Conservation (phyloP, 2,797 vertebrate species). For the Bradypus variegatus region DNA sequence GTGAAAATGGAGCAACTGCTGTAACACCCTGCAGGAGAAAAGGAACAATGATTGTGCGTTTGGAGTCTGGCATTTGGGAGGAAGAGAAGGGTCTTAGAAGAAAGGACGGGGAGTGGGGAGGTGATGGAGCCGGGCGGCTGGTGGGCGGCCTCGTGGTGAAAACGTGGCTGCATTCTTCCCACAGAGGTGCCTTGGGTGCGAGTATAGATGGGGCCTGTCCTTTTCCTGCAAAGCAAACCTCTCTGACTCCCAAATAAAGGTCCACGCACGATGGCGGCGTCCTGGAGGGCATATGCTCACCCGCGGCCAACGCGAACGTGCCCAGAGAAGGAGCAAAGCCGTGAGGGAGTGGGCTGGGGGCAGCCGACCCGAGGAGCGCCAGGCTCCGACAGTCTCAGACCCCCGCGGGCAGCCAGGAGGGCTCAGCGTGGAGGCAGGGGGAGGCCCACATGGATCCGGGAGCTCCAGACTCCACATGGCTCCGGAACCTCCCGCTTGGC, state of each 20-base stretch:
- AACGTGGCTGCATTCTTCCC: rapidly evolving
- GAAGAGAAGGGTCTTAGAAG: background rate
- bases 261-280: rapidly evolving
- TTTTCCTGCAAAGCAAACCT: background rate
- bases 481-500: background rate
- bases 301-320: rapidly evolving
- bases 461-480: background rate
- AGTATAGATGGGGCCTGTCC: rapidly evolving
- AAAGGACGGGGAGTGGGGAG: background rate
- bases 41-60: too few species aligned
- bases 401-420: background rate
- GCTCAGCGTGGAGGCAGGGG: background rate
- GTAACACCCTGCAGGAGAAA: rapidly evolving
- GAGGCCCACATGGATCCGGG: background rate
- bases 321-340: background rate
- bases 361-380: too few species aligned
- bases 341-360: too few species aligned
- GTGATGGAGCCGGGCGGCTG: rapidly evolving
- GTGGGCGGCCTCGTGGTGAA: rapidly evolving
- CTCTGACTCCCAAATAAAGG: background rate
- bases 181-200: rapidly evolving
- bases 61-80: background rate
- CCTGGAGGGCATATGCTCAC: background rate
- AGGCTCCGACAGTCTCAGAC: too few species aligned
- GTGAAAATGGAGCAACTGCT: background rate